A percentile compares a stretch with the other conserved stretches of the same genome.
Conservation (phyloP, 2,113 vertebrate species). For the Syngnathus typhle region DNA sequence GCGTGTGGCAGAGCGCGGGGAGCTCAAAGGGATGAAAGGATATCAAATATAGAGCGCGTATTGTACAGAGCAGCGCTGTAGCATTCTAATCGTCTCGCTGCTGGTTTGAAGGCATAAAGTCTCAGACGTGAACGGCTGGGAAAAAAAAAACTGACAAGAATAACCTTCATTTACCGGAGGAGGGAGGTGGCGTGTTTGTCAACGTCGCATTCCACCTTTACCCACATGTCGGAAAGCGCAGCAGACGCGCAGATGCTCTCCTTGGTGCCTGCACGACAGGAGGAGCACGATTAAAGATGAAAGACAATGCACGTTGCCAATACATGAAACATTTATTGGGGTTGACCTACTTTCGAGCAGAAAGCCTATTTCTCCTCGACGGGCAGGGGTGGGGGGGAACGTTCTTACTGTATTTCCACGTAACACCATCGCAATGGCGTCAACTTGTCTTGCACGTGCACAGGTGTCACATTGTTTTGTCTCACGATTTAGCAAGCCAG, state of each 20-base stretch:
- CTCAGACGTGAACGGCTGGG: not conserved
- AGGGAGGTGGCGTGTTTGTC: slow-evolving; percentile 72
- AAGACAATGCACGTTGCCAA: slow-evolving; percentile 30
- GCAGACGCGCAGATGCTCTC: slow-evolving; percentile 71
- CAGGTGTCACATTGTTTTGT: not conserved
- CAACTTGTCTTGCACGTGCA: not conserved
- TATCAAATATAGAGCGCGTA: slow-evolving; percentile 16
- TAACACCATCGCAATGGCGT: not conserved
- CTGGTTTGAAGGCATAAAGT: not conserved
- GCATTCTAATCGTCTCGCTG: slow-evolving; percentile 2
- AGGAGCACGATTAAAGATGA: slow-evolving; percentile 33
- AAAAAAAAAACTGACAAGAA: not conserved
- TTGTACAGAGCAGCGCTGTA: not conserved
- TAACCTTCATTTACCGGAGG: slow-evolving; percentile 75
- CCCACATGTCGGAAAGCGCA: slow-evolving; percentile 76
- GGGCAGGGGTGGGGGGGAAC: slow-evolving; percentile 1
- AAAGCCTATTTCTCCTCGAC: slow-evolving; percentile 22
- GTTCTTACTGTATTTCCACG: slow-evolving; percentile 12
- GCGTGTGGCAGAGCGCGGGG: slow-evolving; percentile 39
- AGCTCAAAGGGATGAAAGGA: slow-evolving; percentile 35
- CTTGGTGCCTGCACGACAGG: slow-evolving; percentile 71
- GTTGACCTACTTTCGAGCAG: slow-evolving; percentile 27
- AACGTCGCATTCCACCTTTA: slow-evolving; percentile 68
- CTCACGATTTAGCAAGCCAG: not conserved
- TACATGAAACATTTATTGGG: slow-evolving; percentile 20